A percentile compares a stretch with the other conserved stretches of the same genome.
Evolutionary conservation across 2,113 vertebrate species (phyloP).

Genomic region (Ctenodactylus gundi): DNA sequence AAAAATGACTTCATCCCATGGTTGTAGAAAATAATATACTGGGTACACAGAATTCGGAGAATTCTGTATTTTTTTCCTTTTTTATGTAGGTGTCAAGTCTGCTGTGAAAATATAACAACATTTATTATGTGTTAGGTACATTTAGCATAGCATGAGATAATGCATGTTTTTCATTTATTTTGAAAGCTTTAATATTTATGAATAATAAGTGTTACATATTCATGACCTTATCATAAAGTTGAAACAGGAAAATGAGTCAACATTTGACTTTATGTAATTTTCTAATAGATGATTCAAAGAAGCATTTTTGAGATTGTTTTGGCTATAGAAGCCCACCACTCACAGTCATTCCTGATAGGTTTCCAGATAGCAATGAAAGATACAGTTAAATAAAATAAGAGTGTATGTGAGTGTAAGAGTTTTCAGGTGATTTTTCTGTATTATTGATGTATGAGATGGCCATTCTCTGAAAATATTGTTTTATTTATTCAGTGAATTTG

Average conservation of each 20-base stretch:
- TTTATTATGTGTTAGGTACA: constrained; percentile 41
- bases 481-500: not conserved
- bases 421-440: not conserved
- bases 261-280: not conserved
- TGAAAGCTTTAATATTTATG: constrained; percentile 60
- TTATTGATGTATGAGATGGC: not conserved
- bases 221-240: constrained; percentile 51
- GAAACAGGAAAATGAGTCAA: constrained; percentile 24
- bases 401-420: not conserved
- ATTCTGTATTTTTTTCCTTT: constrained; percentile 16
- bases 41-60: not conserved
- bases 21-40: constrained; percentile 34
- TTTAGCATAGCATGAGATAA: not conserved
- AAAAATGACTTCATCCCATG: constrained; percentile 62
- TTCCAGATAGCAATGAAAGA: not conserved
- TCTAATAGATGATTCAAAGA: not conserved
- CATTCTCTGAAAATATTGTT: not conserved
- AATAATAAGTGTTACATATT: constrained; percentile 10
- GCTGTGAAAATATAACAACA: constrained; percentile 44
- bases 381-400: not conserved
- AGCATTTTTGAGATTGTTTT: not conserved
- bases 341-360: not conserved
- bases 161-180: constrained; percentile 32
- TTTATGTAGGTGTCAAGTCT: constrained; percentile 61
- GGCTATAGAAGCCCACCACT: not conserved